Base-by-base conservation (phyloP, 2,797 vertebrate species). In the Clamator glandarius region DNA sequence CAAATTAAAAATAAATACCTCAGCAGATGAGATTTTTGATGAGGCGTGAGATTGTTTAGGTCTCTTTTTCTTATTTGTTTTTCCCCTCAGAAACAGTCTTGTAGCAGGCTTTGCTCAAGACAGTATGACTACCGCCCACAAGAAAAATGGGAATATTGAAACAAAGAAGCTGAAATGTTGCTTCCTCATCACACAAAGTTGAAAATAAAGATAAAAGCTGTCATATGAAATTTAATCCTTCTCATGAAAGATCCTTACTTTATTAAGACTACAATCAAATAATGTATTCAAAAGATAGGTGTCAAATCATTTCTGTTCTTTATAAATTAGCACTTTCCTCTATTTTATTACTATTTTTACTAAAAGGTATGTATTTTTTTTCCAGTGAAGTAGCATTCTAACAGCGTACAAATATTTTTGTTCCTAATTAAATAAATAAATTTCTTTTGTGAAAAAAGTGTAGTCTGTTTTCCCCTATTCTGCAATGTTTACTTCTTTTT, bases 301-400 rank as follows among this genome's bases (percentile, higher is more conserved):
- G 57, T 51, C 88, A 69, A 68, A 61, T 72, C 21, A 41, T 78
- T 29, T 58, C 42, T 69, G 3, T 51, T 76, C 29, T 81, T 28
- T 87, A 70, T 67, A 91, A 92, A 90, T 93, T 70, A 84, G 12
- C n/a, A 48, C 1, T 78, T 82, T 90, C 44, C 17, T 17, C 18
- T 62, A 15, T 72, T 80, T 66, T 58, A 26, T 61, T 83, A 82
- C 48, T 23, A 31, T 61, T 81, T 82, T 82, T 41, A 36, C 89
- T 87, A 83, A 90, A 93, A 82, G 41, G 8, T 18, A 39, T 46
- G 11, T 42, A 5, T 18, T 44, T 58, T 78, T 54, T 54, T 54
- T 31, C 28, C 20, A 33, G 48, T 62, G 57, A 72, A 76, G 48
- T 17, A 36, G 17, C n/a, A 20, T 75, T 88, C 33, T 42, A 68